A percentile compares a stretch with the other conserved stretches of the same genome.
Evolutionary conservation across 2,797 vertebrate genomes (phyloP).

Genomic region (Melanotaenia boesemani): DNA sequence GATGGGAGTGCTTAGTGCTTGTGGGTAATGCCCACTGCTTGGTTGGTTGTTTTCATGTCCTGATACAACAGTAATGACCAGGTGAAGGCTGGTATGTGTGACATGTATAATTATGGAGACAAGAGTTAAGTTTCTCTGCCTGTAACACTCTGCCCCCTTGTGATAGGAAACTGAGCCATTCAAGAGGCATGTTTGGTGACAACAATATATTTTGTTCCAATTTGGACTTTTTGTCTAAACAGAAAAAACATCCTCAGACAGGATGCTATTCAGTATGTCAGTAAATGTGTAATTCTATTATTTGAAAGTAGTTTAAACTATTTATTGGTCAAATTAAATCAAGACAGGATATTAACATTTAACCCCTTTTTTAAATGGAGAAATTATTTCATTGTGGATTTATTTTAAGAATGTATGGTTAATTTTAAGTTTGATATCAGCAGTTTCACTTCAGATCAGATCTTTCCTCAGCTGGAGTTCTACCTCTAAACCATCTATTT

Average conservation of each 20-base stretch:
- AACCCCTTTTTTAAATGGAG: neutral
- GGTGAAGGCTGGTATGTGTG: conserved; percentile 12
- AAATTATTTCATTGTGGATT: neutral
- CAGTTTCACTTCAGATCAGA: neutral
- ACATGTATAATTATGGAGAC: neutral
- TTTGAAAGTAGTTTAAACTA: neutral
- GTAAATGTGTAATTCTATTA: neutral
- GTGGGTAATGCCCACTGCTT: neutral
- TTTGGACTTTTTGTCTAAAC: neutral
- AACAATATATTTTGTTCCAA: neutral
- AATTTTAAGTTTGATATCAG: neutral
- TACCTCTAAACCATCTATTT: neutral
- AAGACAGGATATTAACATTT: neutral
- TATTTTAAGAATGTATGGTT: neutral
- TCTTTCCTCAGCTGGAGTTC: neutral
- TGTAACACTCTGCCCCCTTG: conserved; percentile 70
- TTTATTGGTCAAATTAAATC: neutral
- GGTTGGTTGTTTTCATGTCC: conserved; percentile 23
- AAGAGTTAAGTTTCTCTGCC: neutral
- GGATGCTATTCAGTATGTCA: neutral
- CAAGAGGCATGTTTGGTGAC: neutral
- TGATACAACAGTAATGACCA: neutral
- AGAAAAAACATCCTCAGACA: neutral
- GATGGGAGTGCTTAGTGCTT: neutral
- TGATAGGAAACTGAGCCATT: conserved; percentile 34